These are phyloP conservation scores for Poecile montanus DNA, from an alignment of 2,797 vertebrate genomes.

Conservation along the genomic window DNA sequence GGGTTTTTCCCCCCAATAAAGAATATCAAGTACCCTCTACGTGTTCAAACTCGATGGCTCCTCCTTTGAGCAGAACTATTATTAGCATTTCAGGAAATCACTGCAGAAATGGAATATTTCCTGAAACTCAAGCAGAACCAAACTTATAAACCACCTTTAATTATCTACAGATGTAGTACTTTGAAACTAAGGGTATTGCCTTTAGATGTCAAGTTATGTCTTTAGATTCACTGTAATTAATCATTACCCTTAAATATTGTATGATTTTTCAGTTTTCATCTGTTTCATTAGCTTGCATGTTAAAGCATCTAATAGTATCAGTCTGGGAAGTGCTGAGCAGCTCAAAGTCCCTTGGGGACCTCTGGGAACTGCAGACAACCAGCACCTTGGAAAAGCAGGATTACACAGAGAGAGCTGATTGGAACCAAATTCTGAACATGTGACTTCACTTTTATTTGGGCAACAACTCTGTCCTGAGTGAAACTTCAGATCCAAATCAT, in stretches of 20 bases:
- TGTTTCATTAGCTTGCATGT: conserved; percentile 42
- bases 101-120: conserved; percentile 56
- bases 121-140: conserved; percentile 48
- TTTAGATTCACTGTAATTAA: conserved; percentile 65
- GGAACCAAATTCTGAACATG: background rate
- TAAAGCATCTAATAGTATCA: conserved; percentile 29
- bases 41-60: background rate
- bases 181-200: conserved; percentile 52
- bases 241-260: conserved; percentile 59
- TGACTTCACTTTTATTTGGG: background rate
- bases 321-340: conserved; percentile 24
- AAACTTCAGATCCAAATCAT: background rate
- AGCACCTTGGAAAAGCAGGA: conserved; percentile 6
- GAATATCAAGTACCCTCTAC: background rate
- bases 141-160: conserved; percentile 61
- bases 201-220: conserved; percentile 68
- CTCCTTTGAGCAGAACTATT: conserved; percentile 37
- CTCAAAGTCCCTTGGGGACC: background rate
- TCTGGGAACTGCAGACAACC: background rate
- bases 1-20: background rate
- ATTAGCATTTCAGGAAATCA: conserved; percentile 64
- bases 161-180: conserved; percentile 60
- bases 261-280: conserved; percentile 59
- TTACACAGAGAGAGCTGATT: background rate
- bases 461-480: background rate